These are phyloP conservation scores for Eristalinus aeneus DNA, from an alignment of 2,888 invertebrate genomes.

Conservation along the genomic window DNA sequence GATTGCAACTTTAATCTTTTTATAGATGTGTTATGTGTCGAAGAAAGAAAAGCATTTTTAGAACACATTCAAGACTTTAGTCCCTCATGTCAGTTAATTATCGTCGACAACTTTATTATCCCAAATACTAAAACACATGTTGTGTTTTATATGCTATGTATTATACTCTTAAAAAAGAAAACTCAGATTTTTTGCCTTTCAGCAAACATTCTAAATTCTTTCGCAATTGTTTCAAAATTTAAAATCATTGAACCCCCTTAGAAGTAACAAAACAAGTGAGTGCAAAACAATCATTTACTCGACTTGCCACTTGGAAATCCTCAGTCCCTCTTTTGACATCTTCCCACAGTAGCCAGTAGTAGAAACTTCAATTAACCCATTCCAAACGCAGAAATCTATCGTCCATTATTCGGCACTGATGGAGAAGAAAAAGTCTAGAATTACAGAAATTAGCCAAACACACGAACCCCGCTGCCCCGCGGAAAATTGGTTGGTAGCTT, in stretches of 20 bases:
- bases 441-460: constrained; percentile 39
- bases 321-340: neutral
- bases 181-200: neutral
- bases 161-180: no score
- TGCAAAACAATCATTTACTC: constrained; percentile 62
- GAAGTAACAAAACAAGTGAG: neutral
- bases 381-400: constrained; percentile 17
- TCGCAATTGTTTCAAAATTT: neutral
- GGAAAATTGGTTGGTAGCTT: constrained; percentile 53
- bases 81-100: no score
- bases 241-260: neutral
- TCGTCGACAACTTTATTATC: no score
- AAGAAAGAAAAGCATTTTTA: no score
- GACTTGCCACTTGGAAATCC: constrained; percentile 15
- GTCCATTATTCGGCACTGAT: neutral
- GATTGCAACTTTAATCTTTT: no score
- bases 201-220: no score
- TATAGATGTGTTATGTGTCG: no score
- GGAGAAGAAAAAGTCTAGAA: constrained; percentile 14
- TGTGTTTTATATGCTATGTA: no score
- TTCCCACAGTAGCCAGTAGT: neutral
- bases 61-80: no score
- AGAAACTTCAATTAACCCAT: constrained; percentile 31
- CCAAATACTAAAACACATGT: no score
- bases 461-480: constrained; percentile 35